These are phyloP conservation scores for Montipora capitata DNA, from an alignment of 92 coral and sea anemone species.

Conservation along the genomic window DNA sequence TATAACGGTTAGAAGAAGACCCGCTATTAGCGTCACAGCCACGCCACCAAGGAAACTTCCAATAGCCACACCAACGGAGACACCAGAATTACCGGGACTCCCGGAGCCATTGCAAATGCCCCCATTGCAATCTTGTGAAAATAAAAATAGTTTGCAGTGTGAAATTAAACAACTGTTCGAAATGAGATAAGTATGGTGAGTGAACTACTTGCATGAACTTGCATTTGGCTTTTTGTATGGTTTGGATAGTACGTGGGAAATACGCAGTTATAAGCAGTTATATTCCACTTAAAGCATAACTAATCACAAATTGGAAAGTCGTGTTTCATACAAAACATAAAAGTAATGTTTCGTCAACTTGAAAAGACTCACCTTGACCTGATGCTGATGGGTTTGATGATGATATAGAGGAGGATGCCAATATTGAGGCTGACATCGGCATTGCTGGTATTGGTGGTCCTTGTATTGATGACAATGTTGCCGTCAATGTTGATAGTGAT, in stretches of 20 bases:
- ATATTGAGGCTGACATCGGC: background rate
- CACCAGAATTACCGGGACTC: background rate
- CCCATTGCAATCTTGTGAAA: background rate
- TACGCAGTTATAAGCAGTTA: too few species aligned
- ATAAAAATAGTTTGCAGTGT: background rate
- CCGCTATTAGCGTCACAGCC: background rate
- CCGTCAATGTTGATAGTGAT: background rate
- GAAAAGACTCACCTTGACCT: background rate
- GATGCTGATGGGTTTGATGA: background rate
- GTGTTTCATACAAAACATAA: too few species aligned
- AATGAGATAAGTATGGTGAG: too few species aligned
- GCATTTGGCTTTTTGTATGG: too few species aligned
- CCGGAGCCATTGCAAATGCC: background rate
- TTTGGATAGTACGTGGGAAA: too few species aligned
- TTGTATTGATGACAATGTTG: background rate
- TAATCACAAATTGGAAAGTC: too few species aligned
- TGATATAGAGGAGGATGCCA: background rate
- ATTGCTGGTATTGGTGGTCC: background rate
- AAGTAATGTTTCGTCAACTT: background rate
- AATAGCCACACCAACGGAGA: slow-evolving; percentile 8
- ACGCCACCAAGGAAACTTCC: slow-evolving; percentile 43
- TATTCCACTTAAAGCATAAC: too few species aligned
- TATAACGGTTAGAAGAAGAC: slow-evolving; percentile 5
- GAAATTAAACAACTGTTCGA: too few species aligned
- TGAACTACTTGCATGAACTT: too few species aligned